Evolutionary conservation across 2,888 invertebrate genomes (phyloP).

Genomic region (Drosophila quinaria): DNA sequence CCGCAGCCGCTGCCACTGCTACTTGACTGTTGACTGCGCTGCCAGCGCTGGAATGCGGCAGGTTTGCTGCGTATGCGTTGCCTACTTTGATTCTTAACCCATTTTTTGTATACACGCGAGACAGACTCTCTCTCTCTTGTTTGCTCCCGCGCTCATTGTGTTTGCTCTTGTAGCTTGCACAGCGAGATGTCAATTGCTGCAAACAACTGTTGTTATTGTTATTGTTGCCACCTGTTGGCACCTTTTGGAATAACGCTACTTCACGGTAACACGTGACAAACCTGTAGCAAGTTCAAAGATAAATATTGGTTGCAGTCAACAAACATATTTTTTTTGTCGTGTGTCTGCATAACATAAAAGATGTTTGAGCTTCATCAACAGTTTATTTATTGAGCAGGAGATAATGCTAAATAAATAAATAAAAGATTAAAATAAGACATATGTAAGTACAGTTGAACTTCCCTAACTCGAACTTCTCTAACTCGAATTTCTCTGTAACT

Average conservation of each 20-base stretch:
- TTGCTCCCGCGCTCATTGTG: neutral
- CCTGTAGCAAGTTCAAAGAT: constrained; percentile 16
- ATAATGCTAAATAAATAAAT: neutral
- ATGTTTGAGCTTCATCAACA: neutral
- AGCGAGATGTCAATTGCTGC: constrained; percentile 29
- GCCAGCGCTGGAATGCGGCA: constrained; percentile 69
- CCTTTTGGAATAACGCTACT: constrained; percentile 24
- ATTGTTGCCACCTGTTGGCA: constrained; percentile 35
- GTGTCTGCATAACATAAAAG: neutral
- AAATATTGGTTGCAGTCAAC: constrained; percentile 24
- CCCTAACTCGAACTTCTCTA: no score
- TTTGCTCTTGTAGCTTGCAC: constrained; percentile 28
- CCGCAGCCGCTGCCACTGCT: constrained; percentile 21
- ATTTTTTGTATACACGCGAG: constrained; percentile 52
- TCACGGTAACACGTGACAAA: constrained; percentile 49
- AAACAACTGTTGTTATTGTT: constrained; percentile 35
- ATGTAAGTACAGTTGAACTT: no score
- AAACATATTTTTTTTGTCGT: neutral
- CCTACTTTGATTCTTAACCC: constrained; percentile 70
- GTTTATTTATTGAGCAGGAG: constrained; percentile 6
- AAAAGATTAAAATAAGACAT: neutral
- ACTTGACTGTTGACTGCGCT: constrained; percentile 43
- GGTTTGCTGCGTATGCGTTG: constrained; percentile 43
- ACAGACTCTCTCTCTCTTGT: constrained; percentile 15
- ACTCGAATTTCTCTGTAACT: no score